Base-by-base conservation (phyloP, 2,888 invertebrate species). In the Holacanthella duospinosa region DNA sequence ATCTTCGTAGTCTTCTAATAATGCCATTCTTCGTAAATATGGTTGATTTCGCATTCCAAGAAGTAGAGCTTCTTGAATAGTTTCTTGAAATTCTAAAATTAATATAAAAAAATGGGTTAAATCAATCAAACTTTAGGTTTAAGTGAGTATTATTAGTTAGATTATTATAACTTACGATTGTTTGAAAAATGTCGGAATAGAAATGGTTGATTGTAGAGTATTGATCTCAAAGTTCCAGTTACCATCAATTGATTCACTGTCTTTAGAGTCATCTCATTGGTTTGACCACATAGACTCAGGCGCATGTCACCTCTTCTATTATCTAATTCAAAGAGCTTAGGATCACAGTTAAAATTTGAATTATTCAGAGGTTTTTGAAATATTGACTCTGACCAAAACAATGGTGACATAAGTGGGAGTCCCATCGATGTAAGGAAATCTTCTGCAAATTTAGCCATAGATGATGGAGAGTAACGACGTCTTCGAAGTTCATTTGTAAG, bases 381-480 rank as follows among this genome's bases (percentile, higher is more conserved):
- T 6, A 59, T 25, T 2, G 59, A 59, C 26, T 59, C 44, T 16
- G 43, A 43, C 59, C 59, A 59, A 27, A 59, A 59, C 4, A 16
- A 9, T 2, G 59, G 21, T 19, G 24, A 2, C 59, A 59, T 59
- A n/a, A 43, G 25, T 43, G 44, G 59, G 28, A 59, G 44, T 6
- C 36, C 26, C 4, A 36, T 43, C 24, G 48, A 44, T 6, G 25
- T 24, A 4, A 59, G 27, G 21, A 44, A 59, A 27, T 59, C 48
- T 4, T 59, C 59, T 59, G 48, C 24, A n/a, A 59, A 26, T 6
- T n/a, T 59, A 27, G 55, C 55, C 57, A 57, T 57, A 3, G 29
- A 29, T 6, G 9, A 12, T 4, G 57, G 57, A 6, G 57, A 9
- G 21, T 57, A 57, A 2, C 24, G 6, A n/a, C 43, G 9, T 26